A percentile compares a stretch with the other conserved stretches of the same genome.
Evolutionary conservation across 2,888 invertebrate genomes (phyloP).

Genomic region (Ashinkailepas kermadecensis): DNA sequence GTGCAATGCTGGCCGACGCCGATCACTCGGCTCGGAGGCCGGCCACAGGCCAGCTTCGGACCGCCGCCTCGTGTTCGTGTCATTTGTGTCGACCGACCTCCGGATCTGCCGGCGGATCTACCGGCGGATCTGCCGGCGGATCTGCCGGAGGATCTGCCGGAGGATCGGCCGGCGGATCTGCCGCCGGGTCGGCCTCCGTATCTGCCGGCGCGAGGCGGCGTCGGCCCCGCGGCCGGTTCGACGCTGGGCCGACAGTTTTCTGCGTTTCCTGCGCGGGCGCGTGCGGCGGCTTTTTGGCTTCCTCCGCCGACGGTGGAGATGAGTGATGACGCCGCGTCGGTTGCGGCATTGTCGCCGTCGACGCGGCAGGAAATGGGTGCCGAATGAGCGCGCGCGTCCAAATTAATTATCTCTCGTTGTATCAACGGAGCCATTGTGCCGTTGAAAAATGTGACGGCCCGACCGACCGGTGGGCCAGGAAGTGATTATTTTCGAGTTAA

Average conservation of each 20-base stretch:
- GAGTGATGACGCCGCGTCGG: background rate
- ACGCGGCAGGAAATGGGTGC: background rate
- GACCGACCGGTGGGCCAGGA: background rate
- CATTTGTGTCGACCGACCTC: too few species aligned
- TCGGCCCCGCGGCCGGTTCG: too few species aligned
- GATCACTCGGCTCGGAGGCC: too few species aligned
- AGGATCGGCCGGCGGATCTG: too few species aligned
- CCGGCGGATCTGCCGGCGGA: too few species aligned
- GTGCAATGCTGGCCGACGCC: too few species aligned
- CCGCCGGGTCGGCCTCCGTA: too few species aligned
- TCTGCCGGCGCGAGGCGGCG: too few species aligned
- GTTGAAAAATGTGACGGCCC: background rate
- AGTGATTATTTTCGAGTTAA: background rate
- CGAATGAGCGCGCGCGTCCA: constrained; percentile 2
- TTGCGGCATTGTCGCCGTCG: background rate
- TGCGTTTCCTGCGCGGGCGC: constrained; percentile 3
- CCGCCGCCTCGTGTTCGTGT: too few species aligned
- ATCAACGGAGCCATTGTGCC: constrained; percentile 8
- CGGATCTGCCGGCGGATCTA: too few species aligned
- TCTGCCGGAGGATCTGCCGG: too few species aligned
- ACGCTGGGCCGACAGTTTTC: background rate
- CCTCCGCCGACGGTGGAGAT: background rate
- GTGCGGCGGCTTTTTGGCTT: background rate
- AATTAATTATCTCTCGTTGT: constrained; percentile 1
- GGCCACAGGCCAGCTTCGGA: too few species aligned